Base-by-base conservation (phyloP, 2,888 invertebrate species). In the Iselma pallidipennis region DNA sequence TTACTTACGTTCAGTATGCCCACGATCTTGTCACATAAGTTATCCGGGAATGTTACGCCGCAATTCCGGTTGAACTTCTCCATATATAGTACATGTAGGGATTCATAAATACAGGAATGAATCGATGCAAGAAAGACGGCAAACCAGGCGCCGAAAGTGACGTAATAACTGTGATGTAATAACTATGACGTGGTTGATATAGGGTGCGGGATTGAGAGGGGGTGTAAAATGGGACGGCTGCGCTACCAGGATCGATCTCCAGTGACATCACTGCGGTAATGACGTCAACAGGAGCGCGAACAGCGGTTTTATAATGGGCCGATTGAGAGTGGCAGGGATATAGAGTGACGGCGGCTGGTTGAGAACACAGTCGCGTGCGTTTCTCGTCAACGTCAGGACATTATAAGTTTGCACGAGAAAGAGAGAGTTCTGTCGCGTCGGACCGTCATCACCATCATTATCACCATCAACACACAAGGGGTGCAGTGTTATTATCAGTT, bases 291-390 rank as follows among this genome's bases (percentile, higher is more conserved):
- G 72, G 67, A 75, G 68, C 66, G 73, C 74, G 76, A 78, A 74
- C 74, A 71, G 75, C 74, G 75, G 78, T 78, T 79, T 78, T 80
- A 80, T 80, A 80, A 79, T 80, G 77, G 74, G 76, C 72, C 72
- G 76, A 76, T 78, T 78, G 77, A 75, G 78, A 74, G 76, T 77
- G 71, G 78, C 78, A 78, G 79, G 78, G 77, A 77, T 78, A 78
- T 75, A 79, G 74, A 72, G 75, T 75, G 75, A 73, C 76, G 76
- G 74, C 74, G 74, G 66, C 71, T 72, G 71, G 66, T 71, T 71
- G 68, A 71, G 71, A 72, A 69, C 71, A 72, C 75, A 74, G 74
- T 75, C 72, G 59, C 63, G 52, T 31, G 52, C 52, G 52, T 52
- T 31, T 19, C 42, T 54, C 54, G 42, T 23, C 45, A 45, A 23